Conservation (phyloP, 2,888 invertebrate species). For the Cheilosia soror region DNA sequence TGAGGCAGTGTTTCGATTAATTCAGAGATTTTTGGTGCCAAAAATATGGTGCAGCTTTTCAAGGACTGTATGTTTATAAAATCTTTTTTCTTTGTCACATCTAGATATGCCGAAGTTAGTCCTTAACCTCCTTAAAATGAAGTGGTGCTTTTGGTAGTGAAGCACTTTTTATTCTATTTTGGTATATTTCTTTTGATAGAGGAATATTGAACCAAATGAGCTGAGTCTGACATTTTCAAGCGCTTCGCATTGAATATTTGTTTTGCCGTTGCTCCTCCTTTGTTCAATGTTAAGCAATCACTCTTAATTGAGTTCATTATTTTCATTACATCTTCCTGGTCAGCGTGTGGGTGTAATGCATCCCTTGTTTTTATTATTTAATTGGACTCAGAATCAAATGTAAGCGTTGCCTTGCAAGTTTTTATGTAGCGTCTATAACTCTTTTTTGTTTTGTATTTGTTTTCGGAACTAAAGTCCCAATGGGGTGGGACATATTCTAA, state of each 20-base stretch:
- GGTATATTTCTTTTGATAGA: neutral
- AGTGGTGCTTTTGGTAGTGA: neutral
- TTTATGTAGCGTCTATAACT: no score
- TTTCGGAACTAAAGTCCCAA: no score
- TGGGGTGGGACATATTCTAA: no score
- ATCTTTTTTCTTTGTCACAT: neutral
- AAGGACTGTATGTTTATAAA: neutral
- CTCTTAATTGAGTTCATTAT: no score
- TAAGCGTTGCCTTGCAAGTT: no score
- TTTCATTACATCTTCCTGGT: no score
- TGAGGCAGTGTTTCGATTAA: constrained; percentile 15
- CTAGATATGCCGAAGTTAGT: neutral
- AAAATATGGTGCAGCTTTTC: constrained; percentile 23
- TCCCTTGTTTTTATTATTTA: no score
- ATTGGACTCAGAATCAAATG: no score
- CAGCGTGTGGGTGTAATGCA: no score
- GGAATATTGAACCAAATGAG: neutral
- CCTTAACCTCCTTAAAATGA: neutral
- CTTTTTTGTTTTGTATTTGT: no score
- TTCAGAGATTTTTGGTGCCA: constrained; percentile 17
- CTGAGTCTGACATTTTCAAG: neutral
- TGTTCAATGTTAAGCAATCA: neutral
- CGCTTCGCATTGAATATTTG: neutral
- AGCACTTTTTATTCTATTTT: neutral
- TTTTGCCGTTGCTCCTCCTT: neutral